Conservation (phyloP, 2,113 vertebrate species). For the Speoplatyrhinus poulsoni region DNA sequence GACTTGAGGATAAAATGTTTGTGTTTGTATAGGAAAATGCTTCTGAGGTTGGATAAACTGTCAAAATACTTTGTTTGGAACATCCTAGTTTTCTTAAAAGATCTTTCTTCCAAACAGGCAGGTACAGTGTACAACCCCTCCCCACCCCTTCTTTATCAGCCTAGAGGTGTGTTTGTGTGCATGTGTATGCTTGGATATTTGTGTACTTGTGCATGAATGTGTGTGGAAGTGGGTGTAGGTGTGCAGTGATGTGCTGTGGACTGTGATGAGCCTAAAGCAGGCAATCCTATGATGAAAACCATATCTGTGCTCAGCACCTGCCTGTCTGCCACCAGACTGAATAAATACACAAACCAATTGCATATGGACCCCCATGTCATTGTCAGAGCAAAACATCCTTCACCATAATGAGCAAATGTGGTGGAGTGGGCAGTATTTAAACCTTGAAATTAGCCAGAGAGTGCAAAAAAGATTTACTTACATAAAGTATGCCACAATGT, state of each 20-base stretch:
- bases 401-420: conserved; percentile 20
- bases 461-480: background rate
- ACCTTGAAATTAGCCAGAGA: background rate
- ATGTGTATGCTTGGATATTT: background rate
- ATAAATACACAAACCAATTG: conserved; percentile 33
- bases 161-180: conserved; percentile 12
- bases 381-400: conserved; percentile 31
- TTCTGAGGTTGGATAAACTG: conserved; percentile 1
- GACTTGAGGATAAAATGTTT: background rate
- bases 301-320: conserved; percentile 55
- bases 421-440: conserved; percentile 9
- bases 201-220: background rate
- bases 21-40: conserved; percentile 2
- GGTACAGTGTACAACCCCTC: conserved; percentile 9
- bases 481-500: background rate
- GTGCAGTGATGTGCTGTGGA: conserved; percentile 22
- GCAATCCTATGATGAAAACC: conserved; percentile 54
- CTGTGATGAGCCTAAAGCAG: conserved; percentile 52
- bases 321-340: conserved; percentile 29
- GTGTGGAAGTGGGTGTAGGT: background rate
- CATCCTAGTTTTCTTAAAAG: background rate
- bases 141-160: conserved; percentile 8
- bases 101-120: conserved; percentile 19
- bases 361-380: conserved; percentile 21
- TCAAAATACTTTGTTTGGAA: conserved; percentile 9